A percentile compares a stretch with the other conserved stretches of the same genome.
phyloP scores from a whole-genome alignment of 2,888 invertebrate genomes.

The Leptopilina myrica region DNA sequence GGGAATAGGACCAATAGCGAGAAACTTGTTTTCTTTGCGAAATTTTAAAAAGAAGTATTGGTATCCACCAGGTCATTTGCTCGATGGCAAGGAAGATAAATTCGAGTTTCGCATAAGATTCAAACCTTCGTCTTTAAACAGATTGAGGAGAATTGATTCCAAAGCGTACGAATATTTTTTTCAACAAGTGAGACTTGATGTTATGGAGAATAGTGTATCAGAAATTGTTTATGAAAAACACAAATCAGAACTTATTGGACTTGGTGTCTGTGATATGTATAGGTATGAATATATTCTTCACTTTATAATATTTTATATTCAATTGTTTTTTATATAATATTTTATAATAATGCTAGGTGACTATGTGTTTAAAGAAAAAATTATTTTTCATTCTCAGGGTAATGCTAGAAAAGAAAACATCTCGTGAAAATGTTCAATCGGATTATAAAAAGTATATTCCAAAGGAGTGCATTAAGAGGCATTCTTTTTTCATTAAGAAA shows the following conservation, averaged over 20 bases:
- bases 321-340: no score
- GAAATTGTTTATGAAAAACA: slow-evolving; percentile 88
- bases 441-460: slow-evolving; percentile 92
- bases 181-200: slow-evolving; percentile 89
- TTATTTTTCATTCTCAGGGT: slow-evolving; percentile 79
- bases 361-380: slow-evolving; percentile 60
- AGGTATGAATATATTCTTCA: slow-evolving; percentile 63
- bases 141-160: slow-evolving; percentile 83
- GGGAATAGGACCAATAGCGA: slow-evolving; percentile 86
- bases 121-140: slow-evolving; percentile 83
- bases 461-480: slow-evolving; percentile 85
- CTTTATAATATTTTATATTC: no score
- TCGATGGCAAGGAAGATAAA: slow-evolving; percentile 78
- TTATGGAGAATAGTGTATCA: slow-evolving; percentile 87
- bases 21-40: slow-evolving; percentile 88
- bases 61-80: slow-evolving; percentile 82
- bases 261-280: slow-evolving; percentile 92
- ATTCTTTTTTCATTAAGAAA: slow-evolving; percentile 86
- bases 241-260: slow-evolving; percentile 87
- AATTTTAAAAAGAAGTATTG: slow-evolving; percentile 82
- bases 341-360: no score
- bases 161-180: slow-evolving; percentile 91
- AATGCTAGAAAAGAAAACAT: slow-evolving; percentile 85
- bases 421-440: slow-evolving; percentile 83
- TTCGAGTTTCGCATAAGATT: slow-evolving; percentile 89